These are phyloP conservation scores for Cepaea nemoralis DNA, from an alignment of 1,140 invertebrate species.

Conservation along the genomic window DNA sequence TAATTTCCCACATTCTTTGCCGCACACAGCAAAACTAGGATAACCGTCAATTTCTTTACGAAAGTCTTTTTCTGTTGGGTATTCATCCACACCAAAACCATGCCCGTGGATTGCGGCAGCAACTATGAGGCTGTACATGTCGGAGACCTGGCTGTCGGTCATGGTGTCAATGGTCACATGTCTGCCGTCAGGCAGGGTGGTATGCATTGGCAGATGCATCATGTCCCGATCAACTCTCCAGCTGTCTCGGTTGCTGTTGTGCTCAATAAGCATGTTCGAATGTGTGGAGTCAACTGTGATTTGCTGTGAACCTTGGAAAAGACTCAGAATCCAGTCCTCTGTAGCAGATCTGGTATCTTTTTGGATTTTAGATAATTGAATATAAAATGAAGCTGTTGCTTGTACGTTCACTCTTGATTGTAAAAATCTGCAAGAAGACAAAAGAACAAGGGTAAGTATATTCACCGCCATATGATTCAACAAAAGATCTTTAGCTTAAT, in stretches of 20 bases:
- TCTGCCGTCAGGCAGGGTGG: constrained; percentile 46
- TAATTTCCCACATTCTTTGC: constrained; percentile 46
- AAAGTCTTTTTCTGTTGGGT: constrained; percentile 52
- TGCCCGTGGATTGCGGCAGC: constrained; percentile 47
- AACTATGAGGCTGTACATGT: constrained; percentile 53
- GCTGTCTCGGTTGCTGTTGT: neutral
- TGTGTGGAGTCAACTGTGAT: too few species aligned
- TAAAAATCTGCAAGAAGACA: too few species aligned
- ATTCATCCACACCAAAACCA: constrained; percentile 59
- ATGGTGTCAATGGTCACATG: constrained; percentile 52
- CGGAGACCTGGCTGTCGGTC: constrained; percentile 47
- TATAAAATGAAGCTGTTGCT: too few species aligned
- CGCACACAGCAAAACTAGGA: constrained; percentile 48
- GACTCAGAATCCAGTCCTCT: too few species aligned
- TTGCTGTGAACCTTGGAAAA: too few species aligned
- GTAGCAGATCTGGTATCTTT: too few species aligned
- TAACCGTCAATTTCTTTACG: constrained; percentile 50
- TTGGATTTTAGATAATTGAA: too few species aligned
- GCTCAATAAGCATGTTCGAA: too few species aligned
- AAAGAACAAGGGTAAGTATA: too few species aligned
- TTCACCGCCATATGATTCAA: too few species aligned
- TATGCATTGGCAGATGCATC: constrained; percentile 45
- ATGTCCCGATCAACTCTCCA: neutral
- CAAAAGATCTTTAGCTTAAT: too few species aligned
- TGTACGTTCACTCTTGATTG: too few species aligned